Evolutionary conservation across 2,888 invertebrate genomes (phyloP), one percentile per base, ranked within the genome.

Genomic region (Amiota communis): DNA sequence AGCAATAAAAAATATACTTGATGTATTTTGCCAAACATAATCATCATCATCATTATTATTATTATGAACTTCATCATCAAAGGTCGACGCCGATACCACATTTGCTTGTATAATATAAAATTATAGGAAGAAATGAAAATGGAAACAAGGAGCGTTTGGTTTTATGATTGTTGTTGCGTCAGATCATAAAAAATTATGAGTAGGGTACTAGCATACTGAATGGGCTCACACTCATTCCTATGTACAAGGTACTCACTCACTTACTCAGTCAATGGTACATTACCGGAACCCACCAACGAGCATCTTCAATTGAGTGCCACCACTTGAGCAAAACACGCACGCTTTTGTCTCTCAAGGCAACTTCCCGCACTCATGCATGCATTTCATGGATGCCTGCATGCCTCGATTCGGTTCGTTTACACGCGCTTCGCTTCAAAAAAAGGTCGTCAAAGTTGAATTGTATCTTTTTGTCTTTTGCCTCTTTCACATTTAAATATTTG

Each of bases 121-220:
- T 57, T 57, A 17, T 59, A 17, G 15, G 57, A 15, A 59, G 57
- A 48, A 48, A 65, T 17, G 15, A 17, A 51, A 48, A 65, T 17
- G 15, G 11, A 51, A 68, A 71, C 61, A 61, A 49, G 61, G 10
- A 49, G 17, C 48, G 48, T 36, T 12, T 63, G 46, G 8, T 53
- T 68, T 68, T 68, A 68, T 51, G 67, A 23, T 68, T 68, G 53
- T 49, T 36, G 36, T 36, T 36, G 53, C 67, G 67, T 6, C 51
- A 51, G 53, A 51, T 53, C 53, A 72, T 72, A 72, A 72, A 72
- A 72, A 65, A 72, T 72, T 65, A 72, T 72, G 72, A 72, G 72
- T 57, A 15, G 67, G 72, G 65, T 72, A 57, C 71, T 51, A 2
- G 3, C 36, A 23, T 36, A 36, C 36, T 36, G 36, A 6, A 2